Conservation (phyloP, 2,888 invertebrate species). For the Furcula furcula region DNA sequence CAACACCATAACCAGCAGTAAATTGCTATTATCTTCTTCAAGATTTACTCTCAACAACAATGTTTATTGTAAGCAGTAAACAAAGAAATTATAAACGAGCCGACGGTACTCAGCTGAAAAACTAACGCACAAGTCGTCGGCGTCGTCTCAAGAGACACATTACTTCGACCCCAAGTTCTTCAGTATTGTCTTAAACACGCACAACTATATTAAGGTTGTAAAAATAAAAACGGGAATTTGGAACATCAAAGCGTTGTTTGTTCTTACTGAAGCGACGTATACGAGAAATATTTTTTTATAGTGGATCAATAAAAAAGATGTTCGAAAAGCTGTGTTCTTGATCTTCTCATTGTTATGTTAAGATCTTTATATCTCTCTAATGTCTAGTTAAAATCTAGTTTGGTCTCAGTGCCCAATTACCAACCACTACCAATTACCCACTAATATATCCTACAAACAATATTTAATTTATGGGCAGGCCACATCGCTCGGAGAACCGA, state of each 20-base stretch:
- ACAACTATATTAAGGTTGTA: neutral
- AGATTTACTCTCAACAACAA: no score
- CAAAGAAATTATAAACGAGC: constrained; percentile 17
- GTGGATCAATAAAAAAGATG: constrained; percentile 4
- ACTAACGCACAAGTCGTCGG: neutral
- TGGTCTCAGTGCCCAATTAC: no score
- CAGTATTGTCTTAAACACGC: constrained; percentile 1
- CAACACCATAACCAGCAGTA: no score
- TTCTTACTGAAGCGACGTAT: neutral
- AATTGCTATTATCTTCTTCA: no score
- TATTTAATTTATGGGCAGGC: no score
- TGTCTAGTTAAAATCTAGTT: no score
- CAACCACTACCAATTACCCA: no score
- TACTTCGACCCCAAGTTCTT: neutral
- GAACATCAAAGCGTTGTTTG: constrained; percentile 1
- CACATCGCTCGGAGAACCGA: no score
- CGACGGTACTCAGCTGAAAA: constrained; percentile 1
- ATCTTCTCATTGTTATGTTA: no score
- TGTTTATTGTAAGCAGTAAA: constrained; percentile 13
- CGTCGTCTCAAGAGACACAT: neutral
- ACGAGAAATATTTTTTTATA: constrained; percentile 2
- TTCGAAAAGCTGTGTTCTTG: neutral
- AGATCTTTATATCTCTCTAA: no score
- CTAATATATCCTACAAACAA: no score
- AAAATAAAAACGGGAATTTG: constrained; percentile 1